A percentile compares a stretch with the other conserved stretches of the same genome.
phyloP scores from a whole-genome alignment of 1,140 invertebrate genomes.

The Platyura marginata region DNA sequence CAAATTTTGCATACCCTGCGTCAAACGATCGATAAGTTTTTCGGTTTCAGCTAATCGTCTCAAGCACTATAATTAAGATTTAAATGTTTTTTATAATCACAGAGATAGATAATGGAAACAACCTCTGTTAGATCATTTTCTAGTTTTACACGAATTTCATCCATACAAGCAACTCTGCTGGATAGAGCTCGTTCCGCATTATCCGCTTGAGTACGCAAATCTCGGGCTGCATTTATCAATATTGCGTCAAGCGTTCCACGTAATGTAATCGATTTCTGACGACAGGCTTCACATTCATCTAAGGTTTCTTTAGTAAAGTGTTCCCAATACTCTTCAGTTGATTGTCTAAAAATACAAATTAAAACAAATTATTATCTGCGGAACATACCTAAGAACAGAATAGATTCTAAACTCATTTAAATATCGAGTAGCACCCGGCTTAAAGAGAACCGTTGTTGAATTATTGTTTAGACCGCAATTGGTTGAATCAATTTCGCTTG shows the following conservation, averaged over 20 bases:
- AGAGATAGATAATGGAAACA: conserved; percentile 5
- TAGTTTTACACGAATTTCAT: conserved; percentile 40
- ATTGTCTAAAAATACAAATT: conserved; percentile 26
- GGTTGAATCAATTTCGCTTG: conserved; percentile 51
- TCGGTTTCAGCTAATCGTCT: conserved; percentile 43
- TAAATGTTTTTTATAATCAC: not conserved
- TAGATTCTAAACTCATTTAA: conserved; percentile 39
- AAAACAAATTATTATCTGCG: conserved; percentile 1
- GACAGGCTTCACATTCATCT: conserved; percentile 36
- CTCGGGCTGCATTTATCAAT: conserved; percentile 40
- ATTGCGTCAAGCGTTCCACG: conserved; percentile 40
- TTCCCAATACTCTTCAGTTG: conserved; percentile 49
- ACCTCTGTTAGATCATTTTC: conserved; percentile 44
- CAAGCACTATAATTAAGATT: conserved; percentile 27
- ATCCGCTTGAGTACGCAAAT: conserved; percentile 53
- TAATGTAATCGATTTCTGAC: conserved; percentile 38
- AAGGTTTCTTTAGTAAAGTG: conserved; percentile 46
- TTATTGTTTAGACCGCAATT: conserved; percentile 42
- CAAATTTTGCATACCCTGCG: conserved; percentile 37
- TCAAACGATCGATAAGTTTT: conserved; percentile 37
- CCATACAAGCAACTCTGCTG: conserved; percentile 41
- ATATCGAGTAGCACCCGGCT: conserved; percentile 46
- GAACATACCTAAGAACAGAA: not conserved
- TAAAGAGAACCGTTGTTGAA: conserved; percentile 43
- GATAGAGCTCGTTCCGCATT: conserved; percentile 43